These are phyloP conservation scores for Athripsodes cinereus DNA, from an alignment of 2,888 invertebrate genomes.

Conservation along the genomic window DNA sequence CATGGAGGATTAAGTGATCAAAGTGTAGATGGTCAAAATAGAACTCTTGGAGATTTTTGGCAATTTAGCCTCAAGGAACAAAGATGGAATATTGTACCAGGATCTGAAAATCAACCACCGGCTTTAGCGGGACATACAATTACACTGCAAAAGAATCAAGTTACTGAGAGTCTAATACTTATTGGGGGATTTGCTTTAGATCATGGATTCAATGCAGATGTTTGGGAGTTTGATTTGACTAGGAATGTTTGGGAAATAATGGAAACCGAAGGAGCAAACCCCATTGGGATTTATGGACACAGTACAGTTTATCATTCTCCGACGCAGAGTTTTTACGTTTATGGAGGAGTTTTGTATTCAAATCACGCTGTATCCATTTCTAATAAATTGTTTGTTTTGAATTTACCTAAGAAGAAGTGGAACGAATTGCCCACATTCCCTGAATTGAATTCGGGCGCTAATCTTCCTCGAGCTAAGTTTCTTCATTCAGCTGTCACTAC, in stretches of 20 bases:
- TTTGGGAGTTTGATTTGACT: slow-evolving; percentile 78
- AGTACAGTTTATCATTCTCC: slow-evolving; percentile 78
- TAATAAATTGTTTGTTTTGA: slow-evolving; percentile 71
- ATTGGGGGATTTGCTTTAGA: slow-evolving; percentile 82
- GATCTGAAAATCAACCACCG: slow-evolving; percentile 55
- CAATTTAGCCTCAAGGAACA: slow-evolving; percentile 83
- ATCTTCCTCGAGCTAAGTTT: slow-evolving; percentile 70
- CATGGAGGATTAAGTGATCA: slow-evolving; percentile 77
- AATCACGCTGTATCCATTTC: slow-evolving; percentile 67
- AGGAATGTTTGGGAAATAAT: slow-evolving; percentile 67
- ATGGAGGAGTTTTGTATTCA: slow-evolving; percentile 77
- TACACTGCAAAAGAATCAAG: slow-evolving; percentile 68
- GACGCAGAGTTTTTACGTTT: slow-evolving; percentile 81
- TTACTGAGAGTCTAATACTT: slow-evolving; percentile 69
- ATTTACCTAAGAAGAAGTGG: slow-evolving; percentile 72
- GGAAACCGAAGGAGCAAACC: slow-evolving; percentile 65
- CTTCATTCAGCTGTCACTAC: slow-evolving; percentile 86
- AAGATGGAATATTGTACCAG: slow-evolving; percentile 67
- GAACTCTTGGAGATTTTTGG: slow-evolving; percentile 85
- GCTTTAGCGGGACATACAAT: slow-evolving; percentile 86
- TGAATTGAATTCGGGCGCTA: slow-evolving; percentile 52
- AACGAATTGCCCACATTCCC: slow-evolving; percentile 68
- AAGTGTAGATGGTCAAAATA: slow-evolving; percentile 48
- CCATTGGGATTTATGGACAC: slow-evolving; percentile 82
- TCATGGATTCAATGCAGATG: slow-evolving; percentile 64